Percentiles rank a stretch among this genome's conserved stretches.
phyloP scores from a whole-genome alignment of 1,140 invertebrate genomes.

The Drosophila varians region DNA sequence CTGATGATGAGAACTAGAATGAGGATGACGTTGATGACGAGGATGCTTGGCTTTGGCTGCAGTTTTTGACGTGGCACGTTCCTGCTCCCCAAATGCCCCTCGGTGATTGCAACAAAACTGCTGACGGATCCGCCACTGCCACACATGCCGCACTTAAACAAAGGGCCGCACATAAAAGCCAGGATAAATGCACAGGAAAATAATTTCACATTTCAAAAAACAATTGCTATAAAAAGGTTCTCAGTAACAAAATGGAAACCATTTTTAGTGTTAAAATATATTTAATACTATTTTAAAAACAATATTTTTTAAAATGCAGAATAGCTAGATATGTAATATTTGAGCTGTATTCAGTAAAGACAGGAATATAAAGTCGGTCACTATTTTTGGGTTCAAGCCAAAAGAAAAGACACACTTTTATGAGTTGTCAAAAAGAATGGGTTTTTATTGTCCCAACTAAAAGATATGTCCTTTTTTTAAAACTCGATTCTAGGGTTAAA shows the following conservation, averaged over 20 bases:
- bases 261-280: neutral
- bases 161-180: slow-evolving; percentile 16
- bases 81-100: slow-evolving; percentile 32
- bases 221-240: too few species aligned
- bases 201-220: neutral
- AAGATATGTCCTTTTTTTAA: neutral
- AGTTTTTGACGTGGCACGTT: slow-evolving; percentile 41
- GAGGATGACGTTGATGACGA: slow-evolving; percentile 18
- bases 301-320: neutral
- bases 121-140: slow-evolving; percentile 32
- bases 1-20: slow-evolving; percentile 19
- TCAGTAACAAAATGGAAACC: too few species aligned
- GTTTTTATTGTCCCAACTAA: too few species aligned
- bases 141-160: slow-evolving; percentile 33
- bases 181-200: slow-evolving; percentile 2
- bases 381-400: too few species aligned
- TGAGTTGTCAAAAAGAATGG: too few species aligned
- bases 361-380: too few species aligned
- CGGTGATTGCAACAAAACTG: slow-evolving; percentile 44
- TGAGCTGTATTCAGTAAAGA: too few species aligned
- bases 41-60: slow-evolving; percentile 32
- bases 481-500: too few species aligned
- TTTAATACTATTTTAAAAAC: neutral
- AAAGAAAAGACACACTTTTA: too few species aligned
- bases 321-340: too few species aligned